Evolutionary conservation across 2,888 invertebrate genomes (phyloP).

Genomic region (Nephrotoma appendiculata): DNA sequence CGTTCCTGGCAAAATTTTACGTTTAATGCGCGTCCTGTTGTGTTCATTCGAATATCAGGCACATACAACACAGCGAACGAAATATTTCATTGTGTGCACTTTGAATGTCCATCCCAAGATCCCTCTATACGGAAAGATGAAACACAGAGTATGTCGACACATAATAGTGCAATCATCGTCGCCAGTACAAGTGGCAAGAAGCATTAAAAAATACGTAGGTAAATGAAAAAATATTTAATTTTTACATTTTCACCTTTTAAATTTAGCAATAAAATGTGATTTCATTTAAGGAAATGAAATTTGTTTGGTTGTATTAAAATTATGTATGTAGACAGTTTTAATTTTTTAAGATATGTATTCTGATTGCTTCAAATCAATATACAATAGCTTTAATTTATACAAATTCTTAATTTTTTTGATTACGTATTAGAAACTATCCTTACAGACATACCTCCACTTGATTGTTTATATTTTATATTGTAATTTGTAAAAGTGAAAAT

Average conservation of each 20-base stretch:
- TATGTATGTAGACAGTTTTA: neutral
- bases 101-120: conserved; percentile 80
- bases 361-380: neutral
- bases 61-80: conserved; percentile 96
- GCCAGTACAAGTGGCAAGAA: neutral
- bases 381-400: neutral
- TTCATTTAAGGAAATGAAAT: neutral
- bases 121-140: conserved; percentile 9
- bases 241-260: neutral
- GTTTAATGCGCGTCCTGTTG: conserved; percentile 73
- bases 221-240: neutral
- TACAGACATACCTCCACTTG: neutral
- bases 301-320: neutral
- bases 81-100: conserved; percentile 96
- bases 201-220: neutral
- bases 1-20: conserved; percentile 89
- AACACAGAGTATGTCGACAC: neutral
- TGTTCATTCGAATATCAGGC: conserved; percentile 89
- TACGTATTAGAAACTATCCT: neutral
- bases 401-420: neutral
- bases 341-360: neutral
- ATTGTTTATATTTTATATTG: neutral
- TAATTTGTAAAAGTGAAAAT: neutral
- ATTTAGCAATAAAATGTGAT: neutral
- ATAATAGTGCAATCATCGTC: neutral